These are phyloP conservation scores for Eupithecia insigniata DNA, from an alignment of 2,888 invertebrate genomes.

Conservation along the genomic window DNA sequence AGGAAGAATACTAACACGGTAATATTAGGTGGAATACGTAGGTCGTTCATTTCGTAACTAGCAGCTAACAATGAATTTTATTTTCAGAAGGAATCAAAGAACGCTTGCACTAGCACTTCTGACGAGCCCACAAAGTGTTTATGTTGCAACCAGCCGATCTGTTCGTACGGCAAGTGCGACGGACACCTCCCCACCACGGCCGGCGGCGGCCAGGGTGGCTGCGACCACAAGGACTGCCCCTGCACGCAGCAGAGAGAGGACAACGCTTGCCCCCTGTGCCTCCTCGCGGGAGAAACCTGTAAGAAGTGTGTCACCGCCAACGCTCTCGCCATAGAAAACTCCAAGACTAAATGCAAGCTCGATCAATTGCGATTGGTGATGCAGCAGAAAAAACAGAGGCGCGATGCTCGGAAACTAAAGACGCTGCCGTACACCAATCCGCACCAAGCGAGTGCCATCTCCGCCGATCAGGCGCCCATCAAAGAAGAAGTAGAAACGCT, in stretches of 20 bases:
- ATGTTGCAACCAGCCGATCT: slow-evolving; percentile 62
- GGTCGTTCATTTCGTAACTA: neutral
- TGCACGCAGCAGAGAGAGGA: slow-evolving; percentile 53
- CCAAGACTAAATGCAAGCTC: slow-evolving; percentile 93
- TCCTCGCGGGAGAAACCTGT: slow-evolving; percentile 65
- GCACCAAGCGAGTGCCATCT: slow-evolving; percentile 89
- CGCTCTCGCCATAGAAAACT: slow-evolving; percentile 87
- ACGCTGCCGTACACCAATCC: slow-evolving; percentile 85
- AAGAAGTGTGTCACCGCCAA: slow-evolving; percentile 75
- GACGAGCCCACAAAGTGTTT: slow-evolving; percentile 63
- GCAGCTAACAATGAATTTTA: neutral
- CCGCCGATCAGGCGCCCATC: slow-evolving; percentile 92
- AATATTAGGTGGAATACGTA: slow-evolving; percentile 27
- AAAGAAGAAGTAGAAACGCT: slow-evolving; percentile 86
- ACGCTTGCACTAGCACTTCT: slow-evolving; percentile 57
- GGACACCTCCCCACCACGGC: slow-evolving; percentile 49
- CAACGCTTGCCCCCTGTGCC: slow-evolving; percentile 55
- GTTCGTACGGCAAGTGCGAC: slow-evolving; percentile 72
- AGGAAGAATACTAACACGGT: slow-evolving; percentile 29
- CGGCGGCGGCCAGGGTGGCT: neutral
- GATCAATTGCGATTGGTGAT: slow-evolving; percentile 94
- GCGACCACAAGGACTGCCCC: slow-evolving; percentile 33
- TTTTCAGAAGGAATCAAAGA: slow-evolving; percentile 75
- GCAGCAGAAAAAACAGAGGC: slow-evolving; percentile 93
- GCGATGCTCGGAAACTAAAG: slow-evolving; percentile 90